Evolutionary conservation across 2,888 invertebrate genomes (phyloP).

Genomic region (Mesodorylaimus sp.): DNA sequence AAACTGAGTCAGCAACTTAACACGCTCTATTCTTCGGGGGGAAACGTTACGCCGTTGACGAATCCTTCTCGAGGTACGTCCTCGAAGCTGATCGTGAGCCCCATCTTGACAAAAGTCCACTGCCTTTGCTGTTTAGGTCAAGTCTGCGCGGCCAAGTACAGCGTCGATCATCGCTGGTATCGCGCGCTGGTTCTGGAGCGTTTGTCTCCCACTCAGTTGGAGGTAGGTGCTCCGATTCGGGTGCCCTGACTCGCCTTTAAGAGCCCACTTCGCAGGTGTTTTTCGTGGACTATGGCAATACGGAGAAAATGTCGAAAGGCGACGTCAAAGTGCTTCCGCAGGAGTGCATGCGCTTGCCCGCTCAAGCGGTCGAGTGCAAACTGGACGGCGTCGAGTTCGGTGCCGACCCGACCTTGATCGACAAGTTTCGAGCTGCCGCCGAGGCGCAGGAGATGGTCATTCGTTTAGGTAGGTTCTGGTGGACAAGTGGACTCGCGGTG

Average conservation of each 20-base stretch:
- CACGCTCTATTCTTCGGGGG: background rate
- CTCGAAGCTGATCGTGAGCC: too few species aligned
- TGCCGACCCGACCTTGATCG: too few species aligned
- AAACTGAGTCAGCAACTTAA: background rate
- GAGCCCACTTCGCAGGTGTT: background rate
- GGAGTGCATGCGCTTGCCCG: background rate
- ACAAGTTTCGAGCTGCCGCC: too few species aligned
- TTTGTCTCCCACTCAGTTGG: constrained; percentile 7
- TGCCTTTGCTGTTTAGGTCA: background rate
- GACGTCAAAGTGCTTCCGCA: background rate
- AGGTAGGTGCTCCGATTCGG: too few species aligned
- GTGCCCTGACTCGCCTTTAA: too few species aligned
- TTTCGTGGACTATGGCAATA: constrained; percentile 1
- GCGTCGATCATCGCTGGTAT: constrained; percentile 2
- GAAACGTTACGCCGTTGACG: background rate
- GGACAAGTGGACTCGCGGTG: too few species aligned
- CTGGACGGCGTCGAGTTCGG: background rate
- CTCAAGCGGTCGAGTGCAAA: background rate
- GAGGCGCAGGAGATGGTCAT: too few species aligned
- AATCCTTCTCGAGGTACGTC: background rate
- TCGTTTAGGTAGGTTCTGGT: too few species aligned
- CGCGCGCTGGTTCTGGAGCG: background rate
- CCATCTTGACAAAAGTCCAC: too few species aligned
- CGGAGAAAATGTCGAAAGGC: background rate
- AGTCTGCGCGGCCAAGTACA: background rate